Evolutionary conservation across 2,888 invertebrate species (phyloP).

Genomic region (Cephus pygmeus): DNA sequence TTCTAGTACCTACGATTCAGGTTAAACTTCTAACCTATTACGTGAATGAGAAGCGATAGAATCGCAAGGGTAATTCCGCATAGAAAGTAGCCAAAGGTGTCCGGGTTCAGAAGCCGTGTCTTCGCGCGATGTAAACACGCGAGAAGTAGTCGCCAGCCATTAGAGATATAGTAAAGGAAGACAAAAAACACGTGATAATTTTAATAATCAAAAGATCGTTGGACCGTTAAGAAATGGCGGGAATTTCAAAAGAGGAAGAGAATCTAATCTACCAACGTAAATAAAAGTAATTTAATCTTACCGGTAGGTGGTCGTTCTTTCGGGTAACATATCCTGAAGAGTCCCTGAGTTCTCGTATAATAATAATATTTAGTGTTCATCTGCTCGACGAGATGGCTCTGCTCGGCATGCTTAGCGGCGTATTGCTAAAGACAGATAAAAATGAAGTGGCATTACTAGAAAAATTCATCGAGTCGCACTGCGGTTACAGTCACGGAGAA

Average conservation of each 20-base stretch:
- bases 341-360: slow-evolving; percentile 91
- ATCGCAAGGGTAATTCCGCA: slow-evolving; percentile 3
- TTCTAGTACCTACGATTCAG: not conserved
- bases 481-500: not conserved
- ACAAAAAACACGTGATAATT: too few relatives aligned
- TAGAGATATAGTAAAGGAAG: too few relatives aligned
- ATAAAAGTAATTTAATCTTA: slow-evolving; percentile 62
- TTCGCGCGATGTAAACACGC: not conserved
- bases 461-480: not conserved
- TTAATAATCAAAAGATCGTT: not conserved
- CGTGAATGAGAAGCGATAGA: slow-evolving; percentile 32
- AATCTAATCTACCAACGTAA: not conserved
- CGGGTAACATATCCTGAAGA: slow-evolving; percentile 94
- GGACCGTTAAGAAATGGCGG: not conserved
- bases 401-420: slow-evolving; percentile 78
- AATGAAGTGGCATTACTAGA: not conserved
- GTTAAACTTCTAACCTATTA: slow-evolving; percentile 57
- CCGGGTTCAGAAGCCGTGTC: not conserved
- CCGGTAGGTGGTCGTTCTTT: slow-evolving; percentile 89
- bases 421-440: slow-evolving; percentile 73
- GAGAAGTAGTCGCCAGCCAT: not conserved
- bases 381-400: slow-evolving; percentile 78
- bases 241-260: not conserved
- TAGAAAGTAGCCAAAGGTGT: slow-evolving; percentile 7
- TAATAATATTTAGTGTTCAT: slow-evolving; percentile 89